Base-by-base conservation (phyloP, 2,888 invertebrate genomes). In the Opisthograptis luteolata region DNA sequence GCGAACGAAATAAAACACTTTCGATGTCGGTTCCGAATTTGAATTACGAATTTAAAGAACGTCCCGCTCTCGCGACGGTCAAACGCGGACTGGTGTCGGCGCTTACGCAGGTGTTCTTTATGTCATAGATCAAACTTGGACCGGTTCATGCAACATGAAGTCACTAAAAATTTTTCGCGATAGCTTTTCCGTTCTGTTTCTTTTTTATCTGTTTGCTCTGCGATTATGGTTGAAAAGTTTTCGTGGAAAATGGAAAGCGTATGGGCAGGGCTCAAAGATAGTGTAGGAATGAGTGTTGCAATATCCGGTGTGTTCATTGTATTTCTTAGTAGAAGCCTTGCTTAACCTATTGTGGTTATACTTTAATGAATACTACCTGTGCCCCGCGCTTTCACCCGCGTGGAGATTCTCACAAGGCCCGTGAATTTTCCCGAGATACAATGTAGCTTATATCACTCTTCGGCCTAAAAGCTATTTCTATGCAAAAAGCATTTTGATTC, bases 41-140 rank as follows among this genome's bases (percentile, higher is more conserved):
- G 3, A 40, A 58, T 44, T 40, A 41, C 24, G 32, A 52, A 55
- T 31, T n/a, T 2, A 8, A 30, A 41, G 44, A 25, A 35, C 62
- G 65, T 59, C 51, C 28, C 25, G 56, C 67, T 58, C 56, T 45
- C 41, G 55, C 45, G 6, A 28, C 37, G 27, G 66, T 49, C 52
- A 45, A 40, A 24, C 62, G 70, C 54, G 69, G 59, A 70, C 71
- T 68, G 73, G 50, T 27, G 45, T 58, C 71, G 64, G 73, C 79
- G 67, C 68, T 5, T 0, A 53, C 72, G 76, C 83, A 81, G 78
- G 77, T 82, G 77, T 69, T 25, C 66, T 75, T 72, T 75, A 71
- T 68, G 70, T 60, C 66, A 64, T 56, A 58, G 72, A 73, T 79
- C 79, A 70, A 71, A 70, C 62, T 64, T 53, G 83, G 84, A 79